Conservation (phyloP, 2,797 vertebrate species). For the Phoxinus dragarum region DNA sequence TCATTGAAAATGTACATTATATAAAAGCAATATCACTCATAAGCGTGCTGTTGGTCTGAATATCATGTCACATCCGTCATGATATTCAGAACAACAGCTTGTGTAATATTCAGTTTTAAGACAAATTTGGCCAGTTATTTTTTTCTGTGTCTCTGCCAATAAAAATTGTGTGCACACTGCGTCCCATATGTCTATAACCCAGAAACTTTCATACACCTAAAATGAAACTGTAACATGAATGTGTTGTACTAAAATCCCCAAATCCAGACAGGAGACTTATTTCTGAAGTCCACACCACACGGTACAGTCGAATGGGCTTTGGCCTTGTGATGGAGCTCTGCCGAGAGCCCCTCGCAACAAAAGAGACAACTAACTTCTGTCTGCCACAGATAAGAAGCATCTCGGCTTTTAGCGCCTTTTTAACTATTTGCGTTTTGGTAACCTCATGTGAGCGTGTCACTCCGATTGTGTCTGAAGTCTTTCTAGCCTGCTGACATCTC, state of each 20-base stretch:
- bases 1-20: not conserved
- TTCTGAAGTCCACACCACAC: not conserved
- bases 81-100: conserved; percentile 14
- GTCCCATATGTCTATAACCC: not conserved
- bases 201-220: not conserved
- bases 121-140: not conserved
- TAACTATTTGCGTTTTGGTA: conserved; percentile 17
- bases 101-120: not conserved
- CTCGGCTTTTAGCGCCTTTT: conserved; percentile 26
- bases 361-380: conserved; percentile 30
- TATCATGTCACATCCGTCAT: not conserved
- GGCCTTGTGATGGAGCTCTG: conserved; percentile 32
- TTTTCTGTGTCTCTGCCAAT: not conserved
- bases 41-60: not conserved
- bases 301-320: not conserved
- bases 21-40: not conserved
- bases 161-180: not conserved
- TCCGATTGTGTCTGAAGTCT: conserved; percentile 27
- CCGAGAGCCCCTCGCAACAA: not conserved
- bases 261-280: not conserved
- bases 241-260: not conserved
- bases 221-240: not conserved
- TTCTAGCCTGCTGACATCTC: conserved; percentile 42
- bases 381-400: conserved; percentile 31
- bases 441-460: conserved; percentile 26